Evolutionary conservation across 2,113 vertebrate genomes (phyloP), one percentile per base, ranked within the genome.

Genomic region (Tamias sibiricus): DNA sequence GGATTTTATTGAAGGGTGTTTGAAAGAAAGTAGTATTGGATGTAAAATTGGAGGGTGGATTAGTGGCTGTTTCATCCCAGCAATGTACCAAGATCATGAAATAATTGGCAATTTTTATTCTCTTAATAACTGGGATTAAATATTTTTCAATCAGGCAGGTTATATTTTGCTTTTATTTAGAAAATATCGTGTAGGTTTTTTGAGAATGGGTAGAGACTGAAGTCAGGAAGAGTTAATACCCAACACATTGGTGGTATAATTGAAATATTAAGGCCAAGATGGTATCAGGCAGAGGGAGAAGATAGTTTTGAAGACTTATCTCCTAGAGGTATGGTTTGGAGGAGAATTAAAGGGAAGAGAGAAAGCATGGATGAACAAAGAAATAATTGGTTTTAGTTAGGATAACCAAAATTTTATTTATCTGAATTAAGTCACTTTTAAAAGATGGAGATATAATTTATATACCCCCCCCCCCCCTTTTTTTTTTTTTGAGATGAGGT

Each of bases 131-230:
- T 77, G 26, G 7, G 28, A 74, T 94, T 80, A 52, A 49, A 7
- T 8, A 1, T 54, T 94, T 91, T 91, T 85, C 8, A 69, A 57
- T 49, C 47, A 75, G 30, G 22, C 47, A 81, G 30, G 26, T 94
- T 71, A 20, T 81, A 8, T 85, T 96, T 97, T 97, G 54, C 37
- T 90, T 93, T 77, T 76, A 52, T 57, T 20, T 84, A 32, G 87
- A 87, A 71, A 49, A 57, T 79, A 66, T 3, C 74, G 7, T 44
- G 1, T 62, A 59, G 47, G 47, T 68, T 81, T 91, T 52, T 88
- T 95, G 95, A 35, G 47, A 87, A 37, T 71, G 19, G 32, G 20
- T 28, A 54, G 44, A 49, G 59, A 66, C 22, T 22, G 17, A 82
- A 95, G 12, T 69, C 40, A 93, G 47, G 74, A 28, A 26, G 30